These are phyloP conservation scores for Drosophila melanogaster DNA, from an alignment of 1,140 invertebrate species.

Conservation along the genomic window DNA sequence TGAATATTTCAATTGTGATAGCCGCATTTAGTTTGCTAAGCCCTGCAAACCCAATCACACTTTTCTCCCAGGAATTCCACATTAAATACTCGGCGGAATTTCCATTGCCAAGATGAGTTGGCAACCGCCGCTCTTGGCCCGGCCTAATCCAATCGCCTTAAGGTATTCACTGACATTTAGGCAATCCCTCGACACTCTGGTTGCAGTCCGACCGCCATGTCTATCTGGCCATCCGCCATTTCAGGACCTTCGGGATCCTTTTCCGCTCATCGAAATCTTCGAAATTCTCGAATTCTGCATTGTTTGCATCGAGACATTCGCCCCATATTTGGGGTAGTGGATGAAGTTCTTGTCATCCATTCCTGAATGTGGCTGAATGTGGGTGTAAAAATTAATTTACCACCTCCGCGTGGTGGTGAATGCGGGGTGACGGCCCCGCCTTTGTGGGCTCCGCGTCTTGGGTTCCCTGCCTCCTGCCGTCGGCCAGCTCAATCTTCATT, in stretches of 20 bases:
- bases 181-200: slow-evolving; percentile 23
- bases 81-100: slow-evolving; percentile 26
- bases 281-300: slow-evolving; percentile 19
- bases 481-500: slow-evolving; percentile 17
- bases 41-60: slow-evolving; percentile 1
- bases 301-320: slow-evolving; percentile 33
- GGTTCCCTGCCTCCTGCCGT: background rate
- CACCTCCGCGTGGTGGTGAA: slow-evolving; percentile 16
- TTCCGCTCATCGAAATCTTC: background rate
- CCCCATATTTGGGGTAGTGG: slow-evolving; percentile 14
- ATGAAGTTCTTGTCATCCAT: slow-evolving; percentile 14
- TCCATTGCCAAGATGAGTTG: slow-evolving; percentile 12
- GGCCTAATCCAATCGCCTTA: slow-evolving; percentile 40
- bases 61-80: background rate
- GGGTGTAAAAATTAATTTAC: slow-evolving; percentile 46
- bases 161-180: slow-evolving; percentile 30
- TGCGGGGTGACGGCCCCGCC: background rate
- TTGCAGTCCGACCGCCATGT: slow-evolving; percentile 17
- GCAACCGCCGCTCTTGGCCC: background rate
- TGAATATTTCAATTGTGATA: slow-evolving; percentile 3
- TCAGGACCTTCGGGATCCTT: background rate
- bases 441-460: background rate
- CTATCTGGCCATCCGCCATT: background rate
- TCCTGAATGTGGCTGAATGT: slow-evolving; percentile 5
- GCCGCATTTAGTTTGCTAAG: slow-evolving; percentile 2